Percentiles rank a stretch among this genome's conserved stretches.
These are phyloP conservation scores for Drosophila rufa DNA, from an alignment of 1,140 invertebrate species.

Conservation along the genomic window DNA sequence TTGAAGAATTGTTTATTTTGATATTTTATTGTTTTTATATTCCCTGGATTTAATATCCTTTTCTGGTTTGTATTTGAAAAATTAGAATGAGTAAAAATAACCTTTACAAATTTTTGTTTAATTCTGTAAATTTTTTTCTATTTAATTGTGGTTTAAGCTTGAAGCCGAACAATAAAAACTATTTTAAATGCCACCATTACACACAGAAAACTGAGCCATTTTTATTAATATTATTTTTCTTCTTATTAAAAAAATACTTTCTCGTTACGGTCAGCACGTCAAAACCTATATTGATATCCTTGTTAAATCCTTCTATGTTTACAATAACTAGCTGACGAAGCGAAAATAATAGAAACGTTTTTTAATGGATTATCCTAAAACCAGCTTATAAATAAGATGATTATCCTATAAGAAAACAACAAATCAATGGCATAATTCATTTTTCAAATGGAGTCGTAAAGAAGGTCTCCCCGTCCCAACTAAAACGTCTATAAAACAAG, in stretches of 20 bases:
- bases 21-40: not conserved
- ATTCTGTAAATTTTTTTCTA: too few relatives aligned
- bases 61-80: too few relatives aligned
- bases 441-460: conserved; percentile 56
- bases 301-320: not conserved
- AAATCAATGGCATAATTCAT: conserved; percentile 55
- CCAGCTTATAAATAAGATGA: not conserved
- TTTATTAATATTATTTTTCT: too few relatives aligned
- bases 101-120: too few relatives aligned
- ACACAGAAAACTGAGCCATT: too few relatives aligned
- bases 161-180: too few relatives aligned
- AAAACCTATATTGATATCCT: not conserved
- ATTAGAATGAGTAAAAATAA: too few relatives aligned
- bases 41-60: too few relatives aligned
- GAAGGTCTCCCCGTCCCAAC: conserved; percentile 21
- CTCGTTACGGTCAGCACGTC: too few relatives aligned
- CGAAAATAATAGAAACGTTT: not conserved
- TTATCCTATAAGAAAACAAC: not conserved
- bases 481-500: conserved; percentile 65
- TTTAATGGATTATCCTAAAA: conserved; percentile 1
- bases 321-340: not conserved
- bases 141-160: too few relatives aligned
- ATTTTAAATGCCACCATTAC: too few relatives aligned
- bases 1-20: not conserved
- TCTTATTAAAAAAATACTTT: too few relatives aligned